Conservation (phyloP, 1,140 invertebrate genomes). For the Zeugodacus cucurbitae region DNA sequence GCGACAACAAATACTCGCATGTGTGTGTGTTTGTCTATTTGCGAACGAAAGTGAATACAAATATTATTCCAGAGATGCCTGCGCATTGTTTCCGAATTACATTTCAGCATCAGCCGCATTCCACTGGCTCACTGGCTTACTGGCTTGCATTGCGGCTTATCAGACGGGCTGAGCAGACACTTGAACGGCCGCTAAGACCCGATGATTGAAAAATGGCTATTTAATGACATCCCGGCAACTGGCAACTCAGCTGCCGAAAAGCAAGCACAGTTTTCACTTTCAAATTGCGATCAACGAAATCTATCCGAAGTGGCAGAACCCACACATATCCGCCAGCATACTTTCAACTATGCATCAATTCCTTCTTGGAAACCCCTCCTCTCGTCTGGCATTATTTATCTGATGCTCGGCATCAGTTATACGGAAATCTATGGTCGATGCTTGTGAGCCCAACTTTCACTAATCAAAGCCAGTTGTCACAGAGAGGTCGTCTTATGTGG, state of each 20-base stretch:
- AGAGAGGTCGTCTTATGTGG: background rate
- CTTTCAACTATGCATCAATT: background rate
- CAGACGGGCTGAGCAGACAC: background rate
- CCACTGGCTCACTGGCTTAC: background rate
- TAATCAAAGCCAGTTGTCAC: background rate
- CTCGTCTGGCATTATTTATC: background rate
- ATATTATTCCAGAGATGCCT: background rate
- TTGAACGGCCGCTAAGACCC: background rate
- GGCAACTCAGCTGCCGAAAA: background rate
- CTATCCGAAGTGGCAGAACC: background rate
- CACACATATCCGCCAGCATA: background rate
- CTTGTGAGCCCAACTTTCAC: background rate
- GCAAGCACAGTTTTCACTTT: background rate
- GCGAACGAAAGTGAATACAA: background rate
- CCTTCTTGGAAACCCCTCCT: background rate
- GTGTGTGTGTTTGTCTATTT: background rate
- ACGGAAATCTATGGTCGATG: background rate
- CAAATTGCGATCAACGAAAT: background rate
- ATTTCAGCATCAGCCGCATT: background rate
- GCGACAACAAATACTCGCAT: background rate
- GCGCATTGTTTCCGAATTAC: background rate
- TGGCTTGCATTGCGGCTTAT: background rate
- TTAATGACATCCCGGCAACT: background rate
- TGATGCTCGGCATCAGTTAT: background rate
- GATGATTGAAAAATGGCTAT: conserved; percentile 13